phyloP scores from a whole-genome alignment of 2,113 vertebrate species.

The Sebastes schlegelii region DNA sequence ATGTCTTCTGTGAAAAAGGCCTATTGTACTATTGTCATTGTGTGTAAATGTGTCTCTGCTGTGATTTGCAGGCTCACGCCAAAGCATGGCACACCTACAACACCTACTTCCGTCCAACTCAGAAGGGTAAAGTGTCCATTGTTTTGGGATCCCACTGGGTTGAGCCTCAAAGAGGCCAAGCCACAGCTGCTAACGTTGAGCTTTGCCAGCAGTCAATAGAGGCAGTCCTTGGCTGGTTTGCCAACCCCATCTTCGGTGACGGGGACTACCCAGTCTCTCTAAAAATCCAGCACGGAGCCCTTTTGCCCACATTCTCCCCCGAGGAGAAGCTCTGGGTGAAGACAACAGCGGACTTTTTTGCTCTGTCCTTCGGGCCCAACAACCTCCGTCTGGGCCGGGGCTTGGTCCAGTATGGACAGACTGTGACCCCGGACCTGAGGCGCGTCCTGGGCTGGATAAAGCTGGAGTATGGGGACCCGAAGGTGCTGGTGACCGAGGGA shows the following conservation, averaged over 20 bases:
- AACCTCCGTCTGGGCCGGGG: conserved; percentile 87
- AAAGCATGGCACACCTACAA: conserved; percentile 93
- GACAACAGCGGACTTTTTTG: conserved; percentile 94
- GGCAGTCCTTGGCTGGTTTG: conserved; percentile 94
- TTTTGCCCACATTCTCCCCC: conserved; percentile 86
- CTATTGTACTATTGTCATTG: not conserved
- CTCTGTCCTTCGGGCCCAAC: conserved; percentile 95
- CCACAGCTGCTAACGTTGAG: conserved; percentile 74
- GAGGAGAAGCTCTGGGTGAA: conserved; percentile 87
- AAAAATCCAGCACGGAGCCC: conserved; percentile 72
- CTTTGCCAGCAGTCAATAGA: conserved; percentile 92
- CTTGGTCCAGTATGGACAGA: conserved; percentile 85
- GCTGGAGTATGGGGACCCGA: conserved; percentile 88
- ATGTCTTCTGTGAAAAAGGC: not conserved
- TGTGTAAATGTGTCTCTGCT: conserved; percentile 14
- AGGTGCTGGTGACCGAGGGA: conserved; percentile 91
- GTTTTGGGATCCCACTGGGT: conserved; percentile 96
- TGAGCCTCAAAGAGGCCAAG: conserved; percentile 85
- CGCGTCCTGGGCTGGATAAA: conserved; percentile 92
- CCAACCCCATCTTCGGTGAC: conserved; percentile 89
- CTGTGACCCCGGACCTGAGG: conserved; percentile 87
- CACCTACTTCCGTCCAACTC: conserved; percentile 84
- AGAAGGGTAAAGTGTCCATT: conserved; percentile 91
- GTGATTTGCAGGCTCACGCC: conserved; percentile 90
- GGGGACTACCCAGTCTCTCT: conserved; percentile 92